Evolutionary conservation across 2,888 invertebrate species (phyloP), one percentile per base, ranked within the genome.

Genomic region (Abscondita cerata): DNA sequence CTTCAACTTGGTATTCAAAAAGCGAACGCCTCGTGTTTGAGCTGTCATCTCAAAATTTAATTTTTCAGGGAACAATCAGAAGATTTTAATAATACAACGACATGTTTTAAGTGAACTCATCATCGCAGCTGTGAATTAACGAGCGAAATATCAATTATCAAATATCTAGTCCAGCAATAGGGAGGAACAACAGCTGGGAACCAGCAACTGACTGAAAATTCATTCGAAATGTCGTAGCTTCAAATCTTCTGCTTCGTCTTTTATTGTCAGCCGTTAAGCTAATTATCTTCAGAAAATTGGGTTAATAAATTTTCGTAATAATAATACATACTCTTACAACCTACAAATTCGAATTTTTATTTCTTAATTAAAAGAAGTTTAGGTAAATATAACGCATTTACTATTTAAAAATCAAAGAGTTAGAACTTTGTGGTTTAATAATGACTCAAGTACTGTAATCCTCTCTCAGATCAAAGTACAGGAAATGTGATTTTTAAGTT

Each of bases 81-180:
- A 71, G 72, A 72, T 70, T 73, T 73, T 72, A 71, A 73, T 73
- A 72, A 71, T 70, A 73, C 68, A 70, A 68, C 60, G 70, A 73
- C 70, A 73, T 73, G 72, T 73, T 74, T 73, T 70, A 74, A 71
- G 72, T 71, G 72, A 72, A 69, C 69, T 70, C 72, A 66, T 75
- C 70, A 71, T 73, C 69, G 66, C 71, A 72, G 73, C 73, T 72
- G 72, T 63, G 73, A 75, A 75, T 75, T 75, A 74, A 76, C 73
- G 75, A 72, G 72, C 72, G 74, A 75, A 75, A 76, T 76, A 76
- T 76, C 76, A 78, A 78, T 78, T 77, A 76, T 75, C 76, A 75
- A 75, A 76, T 75, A 72, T 75, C 70, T 67, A 60, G 66, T 68
- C 68, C 68, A 66, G 67, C 64, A 67, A 65, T 59, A 59, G 69